Evolutionary conservation across 1,140 invertebrate species (phyloP).

Genomic region (Nasonia vitripennis): DNA sequence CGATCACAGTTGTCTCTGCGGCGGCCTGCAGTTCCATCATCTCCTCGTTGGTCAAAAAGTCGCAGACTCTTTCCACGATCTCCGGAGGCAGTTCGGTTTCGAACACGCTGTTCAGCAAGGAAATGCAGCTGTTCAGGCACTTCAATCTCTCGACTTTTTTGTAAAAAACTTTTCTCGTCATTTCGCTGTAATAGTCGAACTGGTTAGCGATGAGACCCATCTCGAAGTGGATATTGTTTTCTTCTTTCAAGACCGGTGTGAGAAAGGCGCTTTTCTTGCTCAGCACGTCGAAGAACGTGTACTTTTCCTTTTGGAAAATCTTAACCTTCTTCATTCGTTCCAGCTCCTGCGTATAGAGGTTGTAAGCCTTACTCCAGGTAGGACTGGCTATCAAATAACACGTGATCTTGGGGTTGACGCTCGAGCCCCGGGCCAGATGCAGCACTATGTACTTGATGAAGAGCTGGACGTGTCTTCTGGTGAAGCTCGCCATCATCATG

Average conservation of each 20-base stretch:
- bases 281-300: slow-evolving; percentile 10
- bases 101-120: background rate
- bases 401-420: slow-evolving; percentile 16
- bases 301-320: background rate
- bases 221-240: background rate
- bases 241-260: background rate
- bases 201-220: background rate
- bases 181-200: background rate
- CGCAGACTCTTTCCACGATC: background rate
- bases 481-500: background rate
- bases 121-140: background rate
- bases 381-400: background rate
- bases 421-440: background rate
- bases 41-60: background rate
- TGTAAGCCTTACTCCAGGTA: background rate
- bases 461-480: background rate
- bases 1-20: too few species aligned
- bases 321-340: background rate
- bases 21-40: background rate
- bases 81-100: background rate
- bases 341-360: background rate
- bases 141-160: background rate
- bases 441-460: slow-evolving; percentile 13
- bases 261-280: background rate
- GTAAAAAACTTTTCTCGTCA: background rate